Evolutionary conservation across 2,113 vertebrate species (phyloP).

Genomic region (Ictalurus punctatus): DNA sequence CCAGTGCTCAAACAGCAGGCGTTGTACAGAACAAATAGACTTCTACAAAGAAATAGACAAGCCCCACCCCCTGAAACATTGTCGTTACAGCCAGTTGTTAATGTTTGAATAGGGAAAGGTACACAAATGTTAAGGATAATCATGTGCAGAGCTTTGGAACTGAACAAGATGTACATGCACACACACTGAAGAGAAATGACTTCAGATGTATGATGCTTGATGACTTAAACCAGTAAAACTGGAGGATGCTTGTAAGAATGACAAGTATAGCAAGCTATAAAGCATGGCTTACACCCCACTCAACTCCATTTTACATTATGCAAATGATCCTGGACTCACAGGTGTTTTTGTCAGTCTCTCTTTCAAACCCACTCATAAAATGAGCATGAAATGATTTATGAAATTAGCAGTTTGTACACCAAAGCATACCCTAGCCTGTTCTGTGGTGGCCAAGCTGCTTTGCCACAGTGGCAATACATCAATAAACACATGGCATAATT

Average conservation of each 20-base stretch:
- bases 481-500: background rate
- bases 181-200: background rate
- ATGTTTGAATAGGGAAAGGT: conserved; percentile 51
- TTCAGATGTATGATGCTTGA: too few species aligned
- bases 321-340: background rate
- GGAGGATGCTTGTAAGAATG: too few species aligned
- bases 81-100: conserved; percentile 21
- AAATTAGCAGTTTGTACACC: background rate
- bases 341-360: background rate
- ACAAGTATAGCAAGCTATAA: too few species aligned
- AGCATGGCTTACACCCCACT: background rate
- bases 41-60: background rate
- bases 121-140: conserved; percentile 30
- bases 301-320: conserved; percentile 9
- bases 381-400: conserved; percentile 29
- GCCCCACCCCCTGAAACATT: background rate
- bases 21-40: background rate
- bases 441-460: background rate
- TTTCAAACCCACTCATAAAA: background rate
- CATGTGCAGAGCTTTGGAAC: background rate
- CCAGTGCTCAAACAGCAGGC: background rate
- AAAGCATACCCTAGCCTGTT: background rate
- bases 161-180: background rate
- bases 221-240: background rate
- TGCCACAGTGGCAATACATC: conserved; percentile 9